Conservation (phyloP, 2,888 invertebrate species). For the Himalopsyche tibetana region DNA sequence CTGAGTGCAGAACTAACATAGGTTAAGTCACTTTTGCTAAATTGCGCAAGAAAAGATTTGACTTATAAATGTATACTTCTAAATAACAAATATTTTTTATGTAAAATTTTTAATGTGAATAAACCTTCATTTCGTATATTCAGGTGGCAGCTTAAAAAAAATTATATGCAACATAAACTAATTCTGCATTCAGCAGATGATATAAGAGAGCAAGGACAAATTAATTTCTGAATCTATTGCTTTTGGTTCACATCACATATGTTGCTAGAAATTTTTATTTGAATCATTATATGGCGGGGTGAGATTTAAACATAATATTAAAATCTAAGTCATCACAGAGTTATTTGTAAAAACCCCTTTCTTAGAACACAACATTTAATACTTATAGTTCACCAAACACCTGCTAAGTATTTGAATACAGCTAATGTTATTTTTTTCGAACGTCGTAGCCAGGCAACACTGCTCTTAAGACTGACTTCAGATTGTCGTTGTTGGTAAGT, state of each 20-base stretch:
- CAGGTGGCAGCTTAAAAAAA: too few relatives aligned
- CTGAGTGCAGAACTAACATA: too few relatives aligned
- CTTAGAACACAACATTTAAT: conserved; percentile 22
- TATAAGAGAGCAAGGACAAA: too few relatives aligned
- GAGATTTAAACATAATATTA: conserved; percentile 35
- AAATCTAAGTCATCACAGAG: conserved; percentile 31
- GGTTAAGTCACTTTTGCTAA: too few relatives aligned
- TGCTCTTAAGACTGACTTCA: conserved; percentile 76
- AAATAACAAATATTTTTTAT: too few relatives aligned
- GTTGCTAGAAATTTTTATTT: neutral
- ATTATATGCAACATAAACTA: too few relatives aligned
- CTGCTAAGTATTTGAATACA: neutral
- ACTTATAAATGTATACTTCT: too few relatives aligned
- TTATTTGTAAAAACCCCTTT: conserved; percentile 35
- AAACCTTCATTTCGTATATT: too few relatives aligned
- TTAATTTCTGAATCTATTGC: too few relatives aligned
- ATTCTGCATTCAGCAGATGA: too few relatives aligned
- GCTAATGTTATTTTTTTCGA: conserved; percentile 50
- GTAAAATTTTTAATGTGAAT: too few relatives aligned
- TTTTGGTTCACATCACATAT: neutral
- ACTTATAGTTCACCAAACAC: conserved; percentile 17
- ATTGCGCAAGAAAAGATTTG: too few relatives aligned
- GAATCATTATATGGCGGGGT: conserved; percentile 3
- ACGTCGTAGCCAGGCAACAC: conserved; percentile 84
- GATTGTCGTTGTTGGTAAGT: conserved; percentile 77